Percentiles rank a stretch among this genome's conserved stretches.
phyloP scores from a whole-genome alignment of 1,140 invertebrate genomes.

The Oedothorax gibbosus region DNA sequence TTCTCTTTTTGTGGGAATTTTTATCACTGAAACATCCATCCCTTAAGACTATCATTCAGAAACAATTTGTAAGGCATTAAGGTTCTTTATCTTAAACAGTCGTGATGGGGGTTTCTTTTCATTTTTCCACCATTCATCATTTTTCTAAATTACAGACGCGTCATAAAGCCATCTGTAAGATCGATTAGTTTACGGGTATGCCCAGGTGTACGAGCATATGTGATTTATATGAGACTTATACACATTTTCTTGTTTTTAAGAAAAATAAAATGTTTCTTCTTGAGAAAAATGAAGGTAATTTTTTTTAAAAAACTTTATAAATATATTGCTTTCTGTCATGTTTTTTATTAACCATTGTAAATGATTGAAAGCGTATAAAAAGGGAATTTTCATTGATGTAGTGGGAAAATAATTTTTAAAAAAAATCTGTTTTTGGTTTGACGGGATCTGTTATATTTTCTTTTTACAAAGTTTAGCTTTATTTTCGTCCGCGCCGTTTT shows the following conservation, averaged over 20 bases:
- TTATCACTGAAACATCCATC: slow-evolving; percentile 1
- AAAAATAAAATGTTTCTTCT: slow-evolving; percentile 5
- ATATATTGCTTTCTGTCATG: too few species aligned
- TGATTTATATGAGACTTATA: neutral
- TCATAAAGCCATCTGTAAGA: slow-evolving; percentile 34
- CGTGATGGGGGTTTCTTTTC: neutral
- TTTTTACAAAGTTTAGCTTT: neutral
- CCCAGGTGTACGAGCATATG: neutral
- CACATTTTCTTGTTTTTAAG: neutral
- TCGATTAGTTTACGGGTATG: slow-evolving; percentile 24
- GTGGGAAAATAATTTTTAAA: too few species aligned
- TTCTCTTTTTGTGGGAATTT: too few species aligned
- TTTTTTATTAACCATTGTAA: too few species aligned
- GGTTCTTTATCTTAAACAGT: slow-evolving; percentile 23
- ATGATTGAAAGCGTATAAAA: too few species aligned
- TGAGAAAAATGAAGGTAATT: neutral
- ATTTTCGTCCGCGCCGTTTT: neutral
- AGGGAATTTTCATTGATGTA: too few species aligned
- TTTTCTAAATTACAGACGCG: slow-evolving; percentile 36
- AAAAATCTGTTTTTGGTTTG: neutral
- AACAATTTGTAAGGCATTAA: slow-evolving; percentile 44
- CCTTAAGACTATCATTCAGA: slow-evolving; percentile 16
- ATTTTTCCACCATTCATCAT: slow-evolving; percentile 37
- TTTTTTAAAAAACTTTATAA: too few species aligned
- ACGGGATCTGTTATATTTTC: neutral